Evolutionary conservation across 2,888 invertebrate genomes (phyloP), one percentile per base, ranked within the genome.

Genomic region (Lochmaea crataegi): DNA sequence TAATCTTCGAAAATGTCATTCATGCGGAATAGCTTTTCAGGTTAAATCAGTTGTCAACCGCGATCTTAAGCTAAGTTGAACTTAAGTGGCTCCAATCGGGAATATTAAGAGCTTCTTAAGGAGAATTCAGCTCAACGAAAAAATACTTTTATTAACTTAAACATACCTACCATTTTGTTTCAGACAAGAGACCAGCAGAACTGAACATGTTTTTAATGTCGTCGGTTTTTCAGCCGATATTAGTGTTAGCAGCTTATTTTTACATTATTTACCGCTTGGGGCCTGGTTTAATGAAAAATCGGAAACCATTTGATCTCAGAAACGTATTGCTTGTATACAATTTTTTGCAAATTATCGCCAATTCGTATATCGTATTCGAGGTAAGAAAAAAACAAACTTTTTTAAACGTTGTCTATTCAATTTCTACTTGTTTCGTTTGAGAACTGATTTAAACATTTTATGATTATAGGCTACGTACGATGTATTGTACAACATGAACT

Each of bases 251-350:
- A 2, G 22, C 65, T 16, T 83, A 82, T 58, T 73, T 82, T 3
- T 78, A 80, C 58, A 75, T 82, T 18, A 77, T 80, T 10, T 74
- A 75, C 41, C 76, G 80, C 26, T 65, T 75, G 53, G 79, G 81
- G n/a, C 82, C 82, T 7, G 76, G 71, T 66, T 76, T 79, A n/a
- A 83, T 83, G 82, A 71, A 77, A 69, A 74, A 82, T 48, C 74
- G 81, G 22, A 73, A 75, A 65, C 78, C 82, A 1, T 82, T 76
- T 64, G 76, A 82, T 42, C 69, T 83, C 41, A 80, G 78, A 63
- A 70, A 73, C 9, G 53, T 78, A 22, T 63, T 83, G 10, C 78
- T 79, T 57, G 14, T 74, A 9, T 83, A 75, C 64, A 83, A 83
- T 71, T 65, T 79, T 11, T 60, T 64, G 9, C 82, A 82, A 73